phyloP scores from a whole-genome alignment of 2,888 invertebrate genomes.

The Diarsia rubi region DNA sequence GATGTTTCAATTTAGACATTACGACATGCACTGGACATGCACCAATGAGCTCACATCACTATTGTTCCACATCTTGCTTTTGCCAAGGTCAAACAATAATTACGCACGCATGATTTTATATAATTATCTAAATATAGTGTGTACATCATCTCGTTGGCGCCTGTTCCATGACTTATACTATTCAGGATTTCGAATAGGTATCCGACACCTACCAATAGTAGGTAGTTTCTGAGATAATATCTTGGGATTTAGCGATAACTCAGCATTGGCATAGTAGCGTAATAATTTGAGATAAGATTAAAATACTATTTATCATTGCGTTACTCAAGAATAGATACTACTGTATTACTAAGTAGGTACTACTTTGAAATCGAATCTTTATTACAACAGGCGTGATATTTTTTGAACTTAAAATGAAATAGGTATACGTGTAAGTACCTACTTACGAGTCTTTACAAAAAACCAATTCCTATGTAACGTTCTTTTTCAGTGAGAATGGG shows the following conservation, averaged over 20 bases:
- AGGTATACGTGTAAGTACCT: too few species aligned
- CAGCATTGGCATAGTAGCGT: constrained; percentile 13
- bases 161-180: constrained; percentile 57
- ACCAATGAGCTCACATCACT: constrained; percentile 72
- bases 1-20: constrained; percentile 70
- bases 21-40: constrained; percentile 73
- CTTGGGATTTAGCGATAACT: constrained; percentile 38
- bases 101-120: constrained; percentile 68
- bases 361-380: constrained; percentile 4
- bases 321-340: constrained; percentile 21
- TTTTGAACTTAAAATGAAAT: neutral
- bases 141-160: constrained; percentile 63
- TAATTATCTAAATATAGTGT: constrained; percentile 70
- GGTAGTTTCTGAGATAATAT: constrained; percentile 18
- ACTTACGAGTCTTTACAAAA: neutral
- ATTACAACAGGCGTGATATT: neutral
- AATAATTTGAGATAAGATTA: constrained; percentile 53
- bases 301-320: constrained; percentile 39
- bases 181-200: constrained; percentile 35
- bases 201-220: neutral
- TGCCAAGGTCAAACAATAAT: constrained; percentile 76
- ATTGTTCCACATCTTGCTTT: constrained; percentile 75
- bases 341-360: too few species aligned
- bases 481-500: too few species aligned
- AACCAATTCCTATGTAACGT: neutral